phyloP scores from a whole-genome alignment of 2,113 vertebrate genomes.

The Toxotes chatareus region DNA sequence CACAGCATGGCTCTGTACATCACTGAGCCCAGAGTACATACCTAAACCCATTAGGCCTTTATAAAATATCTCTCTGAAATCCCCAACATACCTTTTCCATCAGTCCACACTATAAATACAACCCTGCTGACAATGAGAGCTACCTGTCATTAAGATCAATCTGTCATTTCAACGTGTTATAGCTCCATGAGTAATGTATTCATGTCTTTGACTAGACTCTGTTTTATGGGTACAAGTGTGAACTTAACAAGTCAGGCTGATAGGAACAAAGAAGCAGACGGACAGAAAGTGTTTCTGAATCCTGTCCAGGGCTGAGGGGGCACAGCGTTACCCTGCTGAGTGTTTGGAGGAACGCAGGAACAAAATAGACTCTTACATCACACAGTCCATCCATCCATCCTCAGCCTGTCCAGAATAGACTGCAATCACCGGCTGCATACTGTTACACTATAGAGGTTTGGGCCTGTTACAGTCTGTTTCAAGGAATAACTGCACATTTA shows the following conservation, averaged over 20 bases:
- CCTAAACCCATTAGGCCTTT: slow-evolving; percentile 32
- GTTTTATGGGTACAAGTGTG: slow-evolving; percentile 6
- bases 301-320: slow-evolving; percentile 49
- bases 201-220: not conserved
- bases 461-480: slow-evolving; percentile 21
- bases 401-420: slow-evolving; percentile 81
- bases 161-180: not conserved
- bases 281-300: slow-evolving; percentile 52
- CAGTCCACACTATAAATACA: slow-evolving; percentile 57
- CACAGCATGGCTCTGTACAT: not conserved
- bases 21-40: slow-evolving; percentile 3
- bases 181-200: not conserved
- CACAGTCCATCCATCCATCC: slow-evolving; percentile 71
- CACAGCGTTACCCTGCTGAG: slow-evolving; percentile 46
- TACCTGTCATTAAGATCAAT: slow-evolving; percentile 8
- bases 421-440: slow-evolving; percentile 61
- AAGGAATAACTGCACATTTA: slow-evolving; percentile 28
- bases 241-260: slow-evolving; percentile 19
- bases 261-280: slow-evolving; percentile 38
- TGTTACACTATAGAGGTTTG: slow-evolving; percentile 55
- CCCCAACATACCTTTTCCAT: slow-evolving; percentile 32
- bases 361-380: slow-evolving; percentile 83
- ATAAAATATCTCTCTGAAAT: slow-evolving; percentile 43
- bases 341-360: slow-evolving; percentile 60
- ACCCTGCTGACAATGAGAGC: slow-evolving; percentile 21